phyloP scores from a whole-genome alignment of 2,113 vertebrate species.

The Echinops telfairi region DNA sequence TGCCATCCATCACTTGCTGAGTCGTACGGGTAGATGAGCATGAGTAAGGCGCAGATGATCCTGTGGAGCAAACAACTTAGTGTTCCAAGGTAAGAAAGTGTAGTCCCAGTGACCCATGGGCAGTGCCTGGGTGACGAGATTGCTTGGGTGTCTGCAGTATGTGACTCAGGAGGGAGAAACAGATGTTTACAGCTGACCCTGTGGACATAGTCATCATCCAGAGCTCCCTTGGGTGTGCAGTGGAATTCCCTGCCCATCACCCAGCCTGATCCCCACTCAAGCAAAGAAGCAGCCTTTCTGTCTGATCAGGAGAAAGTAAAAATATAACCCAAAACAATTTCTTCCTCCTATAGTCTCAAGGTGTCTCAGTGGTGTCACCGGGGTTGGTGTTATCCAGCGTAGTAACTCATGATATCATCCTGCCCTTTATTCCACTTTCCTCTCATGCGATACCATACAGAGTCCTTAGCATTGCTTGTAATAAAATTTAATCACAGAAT shows the following conservation, averaged over 20 bases:
- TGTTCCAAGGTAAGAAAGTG: background rate
- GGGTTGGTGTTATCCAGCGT: background rate
- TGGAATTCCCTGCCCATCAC: background rate
- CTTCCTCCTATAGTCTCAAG: background rate
- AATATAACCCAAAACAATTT: background rate
- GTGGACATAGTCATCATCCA: background rate
- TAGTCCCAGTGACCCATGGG: background rate
- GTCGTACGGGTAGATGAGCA: background rate
- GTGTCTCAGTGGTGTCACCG: background rate
- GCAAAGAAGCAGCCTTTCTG: constrained; percentile 1
- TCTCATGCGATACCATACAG: background rate
- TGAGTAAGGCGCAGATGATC: background rate
- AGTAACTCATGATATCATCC: background rate
- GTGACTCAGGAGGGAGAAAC: background rate
- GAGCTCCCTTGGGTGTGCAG: background rate
- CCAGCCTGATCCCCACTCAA: background rate
- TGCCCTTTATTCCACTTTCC: too few species aligned
- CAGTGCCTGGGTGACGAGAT: accelerated
- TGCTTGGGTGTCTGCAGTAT: constrained; percentile 23
- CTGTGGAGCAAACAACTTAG: background rate
- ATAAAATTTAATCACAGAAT: background rate
- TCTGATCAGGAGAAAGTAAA: background rate
- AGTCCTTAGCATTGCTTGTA: background rate
- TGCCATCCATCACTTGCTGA: background rate
- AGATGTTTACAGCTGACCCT: background rate